Evolutionary conservation across 2,888 invertebrate genomes (phyloP).

Genomic region (Cryptocephalus moraei): DNA sequence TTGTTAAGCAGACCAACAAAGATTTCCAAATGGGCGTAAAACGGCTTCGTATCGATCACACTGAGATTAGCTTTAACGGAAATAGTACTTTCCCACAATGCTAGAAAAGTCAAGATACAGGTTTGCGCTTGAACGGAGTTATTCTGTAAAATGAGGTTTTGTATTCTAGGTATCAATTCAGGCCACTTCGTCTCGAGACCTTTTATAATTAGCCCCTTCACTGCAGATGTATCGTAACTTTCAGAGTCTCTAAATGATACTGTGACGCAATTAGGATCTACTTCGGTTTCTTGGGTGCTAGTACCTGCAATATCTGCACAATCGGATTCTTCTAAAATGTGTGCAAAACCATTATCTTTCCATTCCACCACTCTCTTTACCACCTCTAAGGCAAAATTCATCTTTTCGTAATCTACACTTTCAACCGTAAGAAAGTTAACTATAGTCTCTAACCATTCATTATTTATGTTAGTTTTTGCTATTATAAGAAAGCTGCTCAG

Average conservation of each 20-base stretch:
- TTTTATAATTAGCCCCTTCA: constrained; percentile 78
- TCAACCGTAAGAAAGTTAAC: constrained; percentile 61
- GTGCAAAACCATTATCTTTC: constrained; percentile 74
- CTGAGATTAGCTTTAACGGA: constrained; percentile 85
- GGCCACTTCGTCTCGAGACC: constrained; percentile 80
- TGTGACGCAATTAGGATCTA: constrained; percentile 42
- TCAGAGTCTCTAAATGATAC: constrained; percentile 66
- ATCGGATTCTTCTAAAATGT: constrained; percentile 55
- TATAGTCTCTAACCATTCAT: constrained; percentile 69
- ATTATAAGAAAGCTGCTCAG: constrained; percentile 75
- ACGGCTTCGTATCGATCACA: constrained; percentile 79
- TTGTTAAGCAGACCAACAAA: constrained; percentile 61
- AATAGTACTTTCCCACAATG: constrained; percentile 82
- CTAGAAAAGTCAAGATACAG: constrained; percentile 70
- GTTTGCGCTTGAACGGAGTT: constrained; percentile 55
- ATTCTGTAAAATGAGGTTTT: constrained; percentile 47
- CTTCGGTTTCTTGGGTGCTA: constrained; percentile 19
- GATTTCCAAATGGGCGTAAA: constrained; percentile 73
- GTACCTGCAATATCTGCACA: constrained; percentile 28
- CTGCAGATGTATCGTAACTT: constrained; percentile 73
- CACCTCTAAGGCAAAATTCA: constrained; percentile 75
- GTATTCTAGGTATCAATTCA: constrained; percentile 62
- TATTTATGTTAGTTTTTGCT: constrained; percentile 70
- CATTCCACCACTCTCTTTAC: constrained; percentile 82
- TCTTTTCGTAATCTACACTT: constrained; percentile 58